phyloP scores from a whole-genome alignment of 2,113 vertebrate genomes.

The Mesoclemmys tuberculata region DNA sequence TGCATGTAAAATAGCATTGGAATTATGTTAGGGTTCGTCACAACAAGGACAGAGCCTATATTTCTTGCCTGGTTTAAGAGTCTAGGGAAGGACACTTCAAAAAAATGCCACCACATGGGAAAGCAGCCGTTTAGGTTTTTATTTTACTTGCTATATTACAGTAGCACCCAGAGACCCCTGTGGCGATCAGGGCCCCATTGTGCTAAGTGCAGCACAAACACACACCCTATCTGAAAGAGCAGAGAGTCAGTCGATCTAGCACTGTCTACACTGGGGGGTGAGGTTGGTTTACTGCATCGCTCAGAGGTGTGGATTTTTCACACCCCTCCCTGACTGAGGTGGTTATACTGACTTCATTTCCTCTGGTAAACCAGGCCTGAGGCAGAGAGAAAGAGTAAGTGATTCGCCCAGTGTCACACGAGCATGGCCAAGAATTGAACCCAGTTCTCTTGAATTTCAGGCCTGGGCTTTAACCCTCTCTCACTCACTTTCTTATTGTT shows the following conservation, averaged over 20 bases:
- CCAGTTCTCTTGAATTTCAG: not conserved
- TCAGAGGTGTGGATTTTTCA: not conserved
- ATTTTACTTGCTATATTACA: not conserved
- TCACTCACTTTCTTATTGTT: not conserved
- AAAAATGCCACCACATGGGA: not conserved
- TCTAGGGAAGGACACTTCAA: not conserved
- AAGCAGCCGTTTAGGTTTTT: not conserved
- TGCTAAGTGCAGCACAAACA: not conserved
- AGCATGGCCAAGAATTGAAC: not conserved
- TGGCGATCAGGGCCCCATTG: not conserved
- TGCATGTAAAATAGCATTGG: too few species aligned
- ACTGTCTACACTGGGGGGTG: not conserved
- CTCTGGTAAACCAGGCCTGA: not conserved
- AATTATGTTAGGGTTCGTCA: not conserved
- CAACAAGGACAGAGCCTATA: not conserved
- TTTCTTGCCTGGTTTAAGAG: not conserved
- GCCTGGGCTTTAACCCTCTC: not conserved
- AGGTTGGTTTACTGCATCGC: not conserved
- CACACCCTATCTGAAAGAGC: not conserved
- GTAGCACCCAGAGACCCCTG: not conserved
- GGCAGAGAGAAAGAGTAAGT: not conserved
- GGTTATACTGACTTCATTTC: not conserved
- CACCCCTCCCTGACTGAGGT: not conserved
- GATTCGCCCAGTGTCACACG: not conserved
- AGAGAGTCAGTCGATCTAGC: not conserved